Evolutionary conservation across 1,140 invertebrate species (phyloP), one percentile per base, ranked within the genome.

Genomic region (Adoxophyes honmai): DNA sequence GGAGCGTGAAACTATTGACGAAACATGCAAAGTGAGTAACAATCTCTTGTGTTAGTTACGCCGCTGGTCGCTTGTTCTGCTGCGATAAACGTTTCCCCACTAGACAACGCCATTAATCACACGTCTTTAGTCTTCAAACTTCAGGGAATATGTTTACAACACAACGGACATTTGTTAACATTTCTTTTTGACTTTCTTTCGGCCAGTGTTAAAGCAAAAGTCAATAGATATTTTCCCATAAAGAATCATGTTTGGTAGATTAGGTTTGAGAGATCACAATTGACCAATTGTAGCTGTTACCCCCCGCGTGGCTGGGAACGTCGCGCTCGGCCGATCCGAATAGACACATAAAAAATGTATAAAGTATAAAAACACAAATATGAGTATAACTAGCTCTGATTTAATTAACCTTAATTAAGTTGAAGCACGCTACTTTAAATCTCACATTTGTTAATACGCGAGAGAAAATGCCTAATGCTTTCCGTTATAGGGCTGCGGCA

Each of bases 21-120:
- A 88, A 88, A 88, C 86, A 88, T 88, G 86, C 83, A 88, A 88
- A 88, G 86, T 86, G 81, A 83, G 71, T 81, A 75, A 86, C 86
- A 86, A 88, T 86, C 81, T 86, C 81, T 73, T 75, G 77, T 83
- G 86, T 84, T 88, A 84, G 83, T 84, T 88, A 86, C 83, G 85
- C 84, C 52, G 78, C 84, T 81, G 81, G 78, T 81, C 75, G 79
- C 66, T 84, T 75, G 79, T 78, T 75, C 80, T 83, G 73, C 70
- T 78, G 73, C 68, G 70, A 86, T 65, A 68, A 61, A 67, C 72
- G 80, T 83, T 85, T 84, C 78, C 81, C 78, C 74, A 81, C 70
- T 70, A 62, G 70, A 76, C 70, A 75, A 78, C 75, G 75, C 66
- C 75, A 78, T 79, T 79, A 78, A 82, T 75, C 60, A 66, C 60